Evolutionary conservation across 1,140 invertebrate species (phyloP).

Genomic region (Drosophila grimshawi): DNA sequence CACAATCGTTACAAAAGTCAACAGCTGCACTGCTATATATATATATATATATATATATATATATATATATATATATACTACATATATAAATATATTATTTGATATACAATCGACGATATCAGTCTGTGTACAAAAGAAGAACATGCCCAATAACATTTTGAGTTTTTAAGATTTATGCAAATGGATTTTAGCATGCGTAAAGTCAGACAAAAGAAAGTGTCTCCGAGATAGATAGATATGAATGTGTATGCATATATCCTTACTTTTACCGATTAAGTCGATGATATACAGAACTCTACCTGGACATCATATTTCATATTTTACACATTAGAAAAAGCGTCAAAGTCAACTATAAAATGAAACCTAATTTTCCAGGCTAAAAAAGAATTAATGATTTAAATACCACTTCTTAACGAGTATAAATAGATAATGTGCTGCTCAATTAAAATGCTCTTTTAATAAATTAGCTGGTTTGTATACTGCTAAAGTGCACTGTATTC

Average conservation of each 20-base stretch:
- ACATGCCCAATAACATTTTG: background rate
- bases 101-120: conserved; percentile 7
- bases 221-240: too few species aligned
- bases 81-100: conserved; percentile 6
- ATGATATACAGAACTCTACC: too few species aligned
- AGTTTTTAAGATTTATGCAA: background rate
- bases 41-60: background rate
- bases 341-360: background rate
- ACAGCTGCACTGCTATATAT: conserved; percentile 27
- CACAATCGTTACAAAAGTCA: conserved; percentile 10
- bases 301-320: too few species aligned
- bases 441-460: background rate
- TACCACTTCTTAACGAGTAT: too few species aligned
- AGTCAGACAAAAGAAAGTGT: background rate
- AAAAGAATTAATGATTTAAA: background rate
- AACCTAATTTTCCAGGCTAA: too few species aligned
- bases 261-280: too few species aligned
- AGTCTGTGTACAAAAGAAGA: conserved; percentile 3
- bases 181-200: too few species aligned
- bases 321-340: too few species aligned
- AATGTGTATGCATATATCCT: too few species aligned
- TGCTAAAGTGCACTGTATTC: conserved; percentile 30
- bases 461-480: conserved; percentile 8
- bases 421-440: background rate
- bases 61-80: background rate